phyloP scores from a whole-genome alignment of 2,797 vertebrate genomes.

The Xerus rutilus region DNA sequence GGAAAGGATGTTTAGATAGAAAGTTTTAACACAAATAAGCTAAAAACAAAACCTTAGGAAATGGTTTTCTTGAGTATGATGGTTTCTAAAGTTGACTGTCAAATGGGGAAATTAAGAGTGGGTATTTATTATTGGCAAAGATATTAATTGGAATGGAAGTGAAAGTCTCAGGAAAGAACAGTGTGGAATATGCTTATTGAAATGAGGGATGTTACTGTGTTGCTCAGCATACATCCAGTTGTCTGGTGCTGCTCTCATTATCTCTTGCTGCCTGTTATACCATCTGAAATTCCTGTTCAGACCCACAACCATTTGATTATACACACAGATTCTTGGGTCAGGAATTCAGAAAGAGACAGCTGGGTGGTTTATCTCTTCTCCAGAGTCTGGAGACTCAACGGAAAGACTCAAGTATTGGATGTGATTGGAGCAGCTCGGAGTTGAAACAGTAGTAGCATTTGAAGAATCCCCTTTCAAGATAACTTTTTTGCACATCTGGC shows the following conservation, averaged over 20 bases:
- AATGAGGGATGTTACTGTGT: background rate
- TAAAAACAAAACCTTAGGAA: conserved; percentile 4
- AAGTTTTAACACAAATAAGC: conserved; percentile 34
- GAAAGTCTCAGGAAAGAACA: conserved; percentile 2
- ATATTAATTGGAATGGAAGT: background rate
- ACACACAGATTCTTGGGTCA: background rate
- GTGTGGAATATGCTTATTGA: background rate
- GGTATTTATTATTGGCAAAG: conserved; percentile 5
- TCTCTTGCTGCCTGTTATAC: background rate
- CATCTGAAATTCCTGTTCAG: background rate
- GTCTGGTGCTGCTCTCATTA: background rate
- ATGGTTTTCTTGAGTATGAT: conserved; percentile 17
- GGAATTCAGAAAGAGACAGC: background rate
- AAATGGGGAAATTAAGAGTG: conserved; percentile 24
- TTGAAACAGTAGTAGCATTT: background rate
- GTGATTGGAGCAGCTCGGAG: background rate
- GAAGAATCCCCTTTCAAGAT: background rate
- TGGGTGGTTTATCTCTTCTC: background rate
- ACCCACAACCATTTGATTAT: background rate
- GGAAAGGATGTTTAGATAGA: conserved; percentile 9
- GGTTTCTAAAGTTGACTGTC: conserved; percentile 48
- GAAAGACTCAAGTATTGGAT: background rate
- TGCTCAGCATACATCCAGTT: background rate
- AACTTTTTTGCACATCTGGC: background rate
- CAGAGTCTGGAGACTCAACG: background rate